Percentiles rank a stretch among this genome's conserved stretches.
These are phyloP conservation scores for Papilio elwesi DNA, from an alignment of 2,888 invertebrate genomes.

Conservation along the genomic window DNA sequence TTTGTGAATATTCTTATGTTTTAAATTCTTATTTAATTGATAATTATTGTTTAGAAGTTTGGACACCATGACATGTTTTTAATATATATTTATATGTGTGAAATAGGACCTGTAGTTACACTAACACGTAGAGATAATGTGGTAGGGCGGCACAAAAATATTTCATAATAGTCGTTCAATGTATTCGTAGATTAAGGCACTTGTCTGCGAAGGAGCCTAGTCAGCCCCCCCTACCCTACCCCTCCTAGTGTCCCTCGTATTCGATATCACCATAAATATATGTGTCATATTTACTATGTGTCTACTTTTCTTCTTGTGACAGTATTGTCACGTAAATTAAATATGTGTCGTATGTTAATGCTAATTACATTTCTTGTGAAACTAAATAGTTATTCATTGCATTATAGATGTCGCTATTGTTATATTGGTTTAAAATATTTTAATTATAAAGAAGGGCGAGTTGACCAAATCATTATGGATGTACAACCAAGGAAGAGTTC, in stretches of 20 bases:
- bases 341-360: conserved; percentile 11
- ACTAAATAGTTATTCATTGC: not conserved
- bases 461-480: conserved; percentile 30
- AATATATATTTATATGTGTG: not conserved
- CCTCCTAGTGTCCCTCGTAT: conserved; percentile 47
- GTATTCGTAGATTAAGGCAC: conserved; percentile 68
- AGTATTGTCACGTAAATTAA: not conserved
- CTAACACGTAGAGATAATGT: not conserved
- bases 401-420: conserved; percentile 9
- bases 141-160: conserved; percentile 67
- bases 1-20: too few species aligned
- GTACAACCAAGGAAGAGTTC: not conserved
- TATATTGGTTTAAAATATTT: not conserved
- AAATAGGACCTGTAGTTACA: not conserved
- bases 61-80: not conserved
- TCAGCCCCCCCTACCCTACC: too few species aligned
- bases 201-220: conserved; percentile 74
- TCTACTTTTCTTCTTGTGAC: conserved; percentile 1
- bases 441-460: not conserved
- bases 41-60: conserved; percentile 1
- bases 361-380: not conserved
- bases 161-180: conserved; percentile 57
- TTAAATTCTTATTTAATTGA: not conserved
- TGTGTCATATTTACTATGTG: conserved; percentile 6
- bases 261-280: conserved; percentile 8